Evolutionary conservation across 2,888 invertebrate genomes (phyloP), one percentile per base, ranked within the genome.

Genomic region (Drosophila basisetae): DNA sequence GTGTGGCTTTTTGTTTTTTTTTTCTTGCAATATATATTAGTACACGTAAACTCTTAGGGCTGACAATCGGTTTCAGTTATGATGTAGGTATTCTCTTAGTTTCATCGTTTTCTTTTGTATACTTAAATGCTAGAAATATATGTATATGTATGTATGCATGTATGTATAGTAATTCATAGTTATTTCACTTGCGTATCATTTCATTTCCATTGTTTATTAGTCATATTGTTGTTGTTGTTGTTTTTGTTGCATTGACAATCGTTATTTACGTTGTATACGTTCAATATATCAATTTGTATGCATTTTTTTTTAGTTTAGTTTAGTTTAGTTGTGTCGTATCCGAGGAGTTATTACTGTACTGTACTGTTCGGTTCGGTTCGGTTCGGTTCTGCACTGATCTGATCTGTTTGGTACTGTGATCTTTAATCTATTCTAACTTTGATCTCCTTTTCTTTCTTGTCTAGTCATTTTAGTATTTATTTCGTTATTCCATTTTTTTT

Each of bases 61-160:
- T 85, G 88, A 77, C 83, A 82, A 77, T 79, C 68, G 62, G 68
- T 81, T 88, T 77, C 49, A 58, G 50, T 73, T 63, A 50, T 67
- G 22, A 28, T 47, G 22, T 47, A 37, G 47, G 31, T 50, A 30
- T 49, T 54, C 33, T 52, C 61, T 49, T 73, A 56, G 74, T 66
- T 66, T 64, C 62, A 67, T 66, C 66, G 70, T 62, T 47, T 47
- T 56, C 63, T 71, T 61, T 71, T 65, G 71, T 71, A 37, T 73
- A 58, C 78, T 78, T 80, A 80, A 54, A 78, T 76, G 76, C 79
- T 79, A 78, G 66, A 78, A 68, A 72, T 80, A 71, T 78, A 73
- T 76, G 47, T 47, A 35, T 67, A 35, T 72, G 28, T 70, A 22
- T 47, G 41, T 41, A 43, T 43, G 41, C 16, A 39, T 18, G 39